A percentile compares a stretch with the other conserved stretches of the same genome.
These are phyloP conservation scores for Leucosticte australis DNA, from an alignment of 2,113 vertebrate genomes.

Conservation along the genomic window DNA sequence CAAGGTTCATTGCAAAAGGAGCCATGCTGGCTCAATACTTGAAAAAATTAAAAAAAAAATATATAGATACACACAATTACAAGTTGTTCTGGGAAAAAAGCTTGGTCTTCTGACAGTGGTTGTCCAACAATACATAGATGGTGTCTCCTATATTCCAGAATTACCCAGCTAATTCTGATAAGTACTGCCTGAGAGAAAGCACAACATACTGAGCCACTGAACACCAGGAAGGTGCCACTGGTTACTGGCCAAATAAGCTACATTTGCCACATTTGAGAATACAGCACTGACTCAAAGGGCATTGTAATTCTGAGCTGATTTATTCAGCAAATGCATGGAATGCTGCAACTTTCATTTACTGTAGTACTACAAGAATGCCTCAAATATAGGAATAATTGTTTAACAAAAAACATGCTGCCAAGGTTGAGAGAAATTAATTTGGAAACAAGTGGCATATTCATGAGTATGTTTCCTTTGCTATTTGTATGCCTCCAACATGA, in stretches of 20 bases:
- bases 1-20: neutral
- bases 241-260: neutral
- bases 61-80: too few relatives aligned
- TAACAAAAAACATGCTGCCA: slow-evolving; percentile 40
- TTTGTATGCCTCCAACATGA: slow-evolving; percentile 53
- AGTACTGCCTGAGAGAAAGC: neutral
- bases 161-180: neutral
- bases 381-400: slow-evolving; percentile 51
- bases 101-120: neutral
- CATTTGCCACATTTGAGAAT: neutral
- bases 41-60: neutral
- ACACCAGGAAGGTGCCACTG: neutral
- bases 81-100: neutral
- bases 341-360: neutral
- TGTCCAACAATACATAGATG: neutral
- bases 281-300: neutral
- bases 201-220: neutral
- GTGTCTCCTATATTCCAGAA: neutral
- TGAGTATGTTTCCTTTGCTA: slow-evolving; percentile 41
- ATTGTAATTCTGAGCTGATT: neutral
- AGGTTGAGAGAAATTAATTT: slow-evolving; percentile 61
- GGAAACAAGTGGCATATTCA: slow-evolving; percentile 61
- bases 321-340: neutral
- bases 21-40: neutral
- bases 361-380: neutral